Evolutionary conservation across 2,113 vertebrate species (phyloP), one percentile per base, ranked within the genome.

Genomic region (Scatophagus argus): DNA sequence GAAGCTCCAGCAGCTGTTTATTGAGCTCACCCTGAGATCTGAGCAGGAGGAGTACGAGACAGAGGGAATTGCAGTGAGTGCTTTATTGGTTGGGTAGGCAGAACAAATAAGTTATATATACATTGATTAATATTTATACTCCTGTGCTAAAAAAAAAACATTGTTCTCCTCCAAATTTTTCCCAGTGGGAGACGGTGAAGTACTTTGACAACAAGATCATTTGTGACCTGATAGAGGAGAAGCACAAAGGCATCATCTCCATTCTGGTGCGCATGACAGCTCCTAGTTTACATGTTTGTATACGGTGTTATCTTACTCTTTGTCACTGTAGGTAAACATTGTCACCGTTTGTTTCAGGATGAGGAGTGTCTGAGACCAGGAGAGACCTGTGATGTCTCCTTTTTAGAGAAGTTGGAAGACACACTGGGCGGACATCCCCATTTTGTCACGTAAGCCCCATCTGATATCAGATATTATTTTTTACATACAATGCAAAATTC

Each of bases 131-230:
- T 46, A 47, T 68, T 21, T 46, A 23, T 13, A 34, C 54, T 56
- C 70, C 13, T 17, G 17, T 19, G 19, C 5, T 29, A 36, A 79
- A 34, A 36, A 79, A 34, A n/a, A 8, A 10, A 69, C 21, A 16
- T 62, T 38, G 17, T 71, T 56, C 6, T 39, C 43, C 23, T 10
- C 5, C 23, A 46, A 43, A 69, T 47, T 21, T 31, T 43, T 31
- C 43, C 13, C 84, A 99, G 98, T 99, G 98, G 98, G 98, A 99
- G 85, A 94, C 96, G 0, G 98, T 99, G 84, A 95, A 96, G 61
- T 99, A 98, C 91, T 99, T 99, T 90, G 97, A 99, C 93, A 99
- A 99, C 94, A 99, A 99, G 94, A 97, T 98, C 76, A 99, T 99
- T 72, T 99, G 98, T 77, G 97, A 99, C 87, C 93, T 99, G 88